Evolutionary conservation across 2,797 vertebrate genomes (phyloP).

Genomic region (Rhinogobio ventralis): DNA sequence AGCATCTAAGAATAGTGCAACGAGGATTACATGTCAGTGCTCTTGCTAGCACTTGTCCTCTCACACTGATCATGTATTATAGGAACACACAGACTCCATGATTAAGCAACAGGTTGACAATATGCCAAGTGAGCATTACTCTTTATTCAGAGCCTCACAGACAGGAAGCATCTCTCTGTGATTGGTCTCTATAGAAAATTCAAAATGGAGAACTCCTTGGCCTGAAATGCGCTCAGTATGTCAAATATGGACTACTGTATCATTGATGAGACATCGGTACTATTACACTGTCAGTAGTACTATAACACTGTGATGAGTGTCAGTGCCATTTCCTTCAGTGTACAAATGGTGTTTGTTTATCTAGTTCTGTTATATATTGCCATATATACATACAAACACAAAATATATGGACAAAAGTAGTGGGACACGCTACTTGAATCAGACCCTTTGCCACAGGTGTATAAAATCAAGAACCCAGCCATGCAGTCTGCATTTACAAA

Average conservation of each 20-base stretch:
- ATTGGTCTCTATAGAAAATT: too few species aligned
- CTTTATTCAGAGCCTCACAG: neutral
- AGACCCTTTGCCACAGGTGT: too few species aligned
- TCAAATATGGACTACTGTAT: too few species aligned
- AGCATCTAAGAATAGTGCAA: neutral
- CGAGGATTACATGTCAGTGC: neutral
- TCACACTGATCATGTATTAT: constrained; percentile 28
- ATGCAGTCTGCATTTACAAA: too few species aligned
- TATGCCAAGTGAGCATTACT: neutral
- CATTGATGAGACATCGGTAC: too few species aligned
- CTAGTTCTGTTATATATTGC: neutral
- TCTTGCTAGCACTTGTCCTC: neutral
- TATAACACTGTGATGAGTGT: neutral
- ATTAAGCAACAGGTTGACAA: constrained; percentile 13
- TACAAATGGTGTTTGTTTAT: neutral
- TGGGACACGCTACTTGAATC: too few species aligned
- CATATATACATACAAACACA: too few species aligned
- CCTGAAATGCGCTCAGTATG: too few species aligned
- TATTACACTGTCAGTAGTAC: too few species aligned
- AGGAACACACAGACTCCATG: neutral
- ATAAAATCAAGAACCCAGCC: too few species aligned
- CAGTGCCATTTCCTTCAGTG: neutral
- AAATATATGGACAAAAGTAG: too few species aligned
- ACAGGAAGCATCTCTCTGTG: neutral
- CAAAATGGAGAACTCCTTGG: too few species aligned